phyloP scores from a whole-genome alignment of 92 coral and sea anemone species.

The Siderastrea radians region DNA sequence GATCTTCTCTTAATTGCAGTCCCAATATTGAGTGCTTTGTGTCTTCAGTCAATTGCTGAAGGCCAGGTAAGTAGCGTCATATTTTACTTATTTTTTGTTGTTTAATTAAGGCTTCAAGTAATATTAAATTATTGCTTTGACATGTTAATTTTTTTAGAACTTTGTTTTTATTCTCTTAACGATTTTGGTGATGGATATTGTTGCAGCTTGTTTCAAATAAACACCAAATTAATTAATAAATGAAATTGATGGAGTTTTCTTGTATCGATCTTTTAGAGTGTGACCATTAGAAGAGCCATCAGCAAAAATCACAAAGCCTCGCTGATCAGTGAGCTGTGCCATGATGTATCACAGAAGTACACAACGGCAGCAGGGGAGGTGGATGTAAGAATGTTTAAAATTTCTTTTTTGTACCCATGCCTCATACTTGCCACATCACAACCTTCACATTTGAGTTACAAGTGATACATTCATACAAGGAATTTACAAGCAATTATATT shows the following conservation, averaged over 20 bases:
- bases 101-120: not conserved
- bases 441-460: too few relatives aligned
- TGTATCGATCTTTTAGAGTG: slow-evolving; percentile 51
- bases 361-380: slow-evolving; percentile 72
- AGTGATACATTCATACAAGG: too few relatives aligned
- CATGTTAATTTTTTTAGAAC: too few relatives aligned
- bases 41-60: slow-evolving; percentile 86
- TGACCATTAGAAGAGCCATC: slow-evolving; percentile 93
- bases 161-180: too few relatives aligned
- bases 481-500: too few relatives aligned
- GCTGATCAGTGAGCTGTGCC: slow-evolving; percentile 90
- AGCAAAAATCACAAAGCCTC: slow-evolving; percentile 89
- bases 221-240: not conserved
- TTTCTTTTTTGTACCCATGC: not conserved
- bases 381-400: slow-evolving; percentile 19
- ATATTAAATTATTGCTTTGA: too few relatives aligned
- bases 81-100: not conserved
- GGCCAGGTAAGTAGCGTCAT: slow-evolving; percentile 73
- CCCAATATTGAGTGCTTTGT: slow-evolving; percentile 79
- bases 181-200: too few relatives aligned
- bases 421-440: not conserved
- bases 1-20: slow-evolving; percentile 43
- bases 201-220: too few relatives aligned
- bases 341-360: slow-evolving; percentile 89
- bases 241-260: not conserved